A percentile compares a stretch with the other conserved stretches of the same genome.
Evolutionary conservation across 2,113 vertebrate genomes (phyloP).

Genomic region (Pteropus alecto): DNA sequence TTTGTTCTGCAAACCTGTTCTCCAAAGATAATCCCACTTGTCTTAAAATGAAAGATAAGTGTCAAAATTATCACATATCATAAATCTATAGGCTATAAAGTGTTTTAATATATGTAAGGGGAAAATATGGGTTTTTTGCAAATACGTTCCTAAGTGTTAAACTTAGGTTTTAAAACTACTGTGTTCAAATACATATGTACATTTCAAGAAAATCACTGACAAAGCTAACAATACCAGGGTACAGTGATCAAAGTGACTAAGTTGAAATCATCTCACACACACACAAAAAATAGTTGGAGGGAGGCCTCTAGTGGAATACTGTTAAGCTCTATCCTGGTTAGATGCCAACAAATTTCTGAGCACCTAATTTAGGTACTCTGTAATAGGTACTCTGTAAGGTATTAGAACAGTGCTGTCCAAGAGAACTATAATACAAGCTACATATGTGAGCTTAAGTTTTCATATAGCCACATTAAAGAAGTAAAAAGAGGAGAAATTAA

Average conservation of each 20-base stretch:
- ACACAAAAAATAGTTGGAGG: constrained; percentile 9
- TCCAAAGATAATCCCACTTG: not conserved
- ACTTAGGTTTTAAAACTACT: not conserved
- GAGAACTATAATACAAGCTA: not conserved
- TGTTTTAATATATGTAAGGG: not conserved
- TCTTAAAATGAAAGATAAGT: not conserved
- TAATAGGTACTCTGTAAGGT: not conserved
- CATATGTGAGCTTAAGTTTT: not conserved
- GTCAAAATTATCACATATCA: not conserved
- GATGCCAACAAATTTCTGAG: not conserved
- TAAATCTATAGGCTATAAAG: not conserved
- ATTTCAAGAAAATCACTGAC: not conserved
- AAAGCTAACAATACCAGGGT: not conserved
- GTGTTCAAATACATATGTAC: constrained; percentile 2
- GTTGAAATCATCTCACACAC: not conserved
- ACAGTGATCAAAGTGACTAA: not conserved
- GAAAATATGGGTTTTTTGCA: not conserved
- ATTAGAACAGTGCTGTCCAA: not conserved
- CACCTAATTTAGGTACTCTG: not conserved
- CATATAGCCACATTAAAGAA: not conserved
- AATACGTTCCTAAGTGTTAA: not conserved
- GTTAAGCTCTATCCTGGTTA: not conserved
- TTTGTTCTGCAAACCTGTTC: not conserved
- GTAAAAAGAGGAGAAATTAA: not conserved
- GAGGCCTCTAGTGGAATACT: constrained; percentile 63